phyloP scores from a whole-genome alignment of 2,888 invertebrate genomes.

The Nephrotoma appendiculata region DNA sequence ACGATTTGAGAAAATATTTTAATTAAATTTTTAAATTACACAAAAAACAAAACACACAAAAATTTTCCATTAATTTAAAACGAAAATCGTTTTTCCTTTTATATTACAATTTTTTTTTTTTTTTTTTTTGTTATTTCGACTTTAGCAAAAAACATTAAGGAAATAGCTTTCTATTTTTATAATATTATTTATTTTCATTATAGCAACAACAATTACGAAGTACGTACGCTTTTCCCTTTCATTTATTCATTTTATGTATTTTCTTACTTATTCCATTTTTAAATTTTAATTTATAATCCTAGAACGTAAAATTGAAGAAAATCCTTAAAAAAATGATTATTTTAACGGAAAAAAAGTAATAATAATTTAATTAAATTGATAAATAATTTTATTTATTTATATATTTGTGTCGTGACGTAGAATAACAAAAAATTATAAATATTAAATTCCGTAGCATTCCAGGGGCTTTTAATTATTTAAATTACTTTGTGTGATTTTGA shows the following conservation, averaged over 20 bases:
- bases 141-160: background rate
- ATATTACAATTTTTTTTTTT: background rate
- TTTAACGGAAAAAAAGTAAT: background rate
- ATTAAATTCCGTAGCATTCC: background rate
- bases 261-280: background rate
- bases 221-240: background rate
- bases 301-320: background rate
- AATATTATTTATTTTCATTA: background rate
- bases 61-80: background rate
- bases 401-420: background rate
- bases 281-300: background rate
- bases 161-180: background rate
- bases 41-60: background rate
- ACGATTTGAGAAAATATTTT: background rate
- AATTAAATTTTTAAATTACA: background rate
- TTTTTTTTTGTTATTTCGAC: background rate
- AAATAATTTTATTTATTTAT: background rate
- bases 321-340: background rate
- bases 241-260: background rate
- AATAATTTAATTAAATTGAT: background rate
- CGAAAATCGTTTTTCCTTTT: background rate
- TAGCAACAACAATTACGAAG: background rate
- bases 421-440: background rate
- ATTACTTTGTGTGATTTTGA: background rate
- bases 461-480: background rate